phyloP scores from a whole-genome alignment of 2,113 vertebrate species.

The Megatriorchis doriae region DNA sequence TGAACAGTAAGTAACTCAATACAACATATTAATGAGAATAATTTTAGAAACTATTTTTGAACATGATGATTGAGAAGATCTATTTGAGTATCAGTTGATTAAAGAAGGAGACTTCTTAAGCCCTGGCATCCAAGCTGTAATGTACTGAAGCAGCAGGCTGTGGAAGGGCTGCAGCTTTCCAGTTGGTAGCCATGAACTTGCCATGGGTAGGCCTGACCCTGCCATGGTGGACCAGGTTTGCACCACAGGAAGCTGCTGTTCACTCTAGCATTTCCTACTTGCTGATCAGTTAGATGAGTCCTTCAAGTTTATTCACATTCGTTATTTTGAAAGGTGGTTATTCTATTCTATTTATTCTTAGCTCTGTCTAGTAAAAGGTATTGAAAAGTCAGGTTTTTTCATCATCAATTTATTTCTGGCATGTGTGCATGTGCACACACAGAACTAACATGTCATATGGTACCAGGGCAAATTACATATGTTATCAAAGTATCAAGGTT shows the following conservation, averaged over 20 bases:
- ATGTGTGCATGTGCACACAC: neutral
- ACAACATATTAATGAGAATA: neutral
- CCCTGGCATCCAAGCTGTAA: neutral
- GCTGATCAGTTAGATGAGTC: neutral
- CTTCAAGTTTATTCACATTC: neutral
- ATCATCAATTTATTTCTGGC: neutral
- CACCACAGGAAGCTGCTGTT: neutral
- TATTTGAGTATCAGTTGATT: neutral
- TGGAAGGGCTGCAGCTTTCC: neutral
- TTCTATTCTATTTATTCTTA: neutral
- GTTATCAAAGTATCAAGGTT: neutral
- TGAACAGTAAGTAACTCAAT: neutral
- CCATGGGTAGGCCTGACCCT: neutral
- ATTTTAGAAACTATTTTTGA: neutral
- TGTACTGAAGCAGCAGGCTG: neutral
- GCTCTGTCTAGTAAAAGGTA: neutral
- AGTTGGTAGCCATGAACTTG: neutral
- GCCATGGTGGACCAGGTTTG: neutral
- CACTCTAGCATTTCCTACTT: neutral
- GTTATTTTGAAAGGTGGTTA: neutral
- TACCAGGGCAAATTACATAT: neutral
- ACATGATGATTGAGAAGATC: neutral
- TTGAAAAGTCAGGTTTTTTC: neutral
- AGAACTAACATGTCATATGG: neutral
- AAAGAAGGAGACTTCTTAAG: neutral